Evolutionary conservation across 2,113 vertebrate genomes (phyloP).

Genomic region (Upupa epops): DNA sequence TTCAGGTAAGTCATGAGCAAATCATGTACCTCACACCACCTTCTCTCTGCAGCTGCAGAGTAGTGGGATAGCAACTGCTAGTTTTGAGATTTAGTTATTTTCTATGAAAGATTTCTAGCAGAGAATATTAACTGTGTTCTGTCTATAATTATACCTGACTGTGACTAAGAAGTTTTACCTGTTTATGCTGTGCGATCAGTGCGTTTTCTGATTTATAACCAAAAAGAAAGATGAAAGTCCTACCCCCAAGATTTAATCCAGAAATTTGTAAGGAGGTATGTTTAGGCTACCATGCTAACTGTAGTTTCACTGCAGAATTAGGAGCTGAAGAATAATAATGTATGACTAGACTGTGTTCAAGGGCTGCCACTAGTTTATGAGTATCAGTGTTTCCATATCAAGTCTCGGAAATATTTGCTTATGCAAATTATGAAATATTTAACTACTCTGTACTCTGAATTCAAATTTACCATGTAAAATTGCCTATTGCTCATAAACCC

Average conservation of each 20-base stretch:
- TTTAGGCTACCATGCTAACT: neutral
- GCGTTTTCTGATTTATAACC: neutral
- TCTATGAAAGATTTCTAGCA: neutral
- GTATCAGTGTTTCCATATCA: neutral
- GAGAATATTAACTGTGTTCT: neutral
- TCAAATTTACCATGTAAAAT: neutral
- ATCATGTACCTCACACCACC: neutral
- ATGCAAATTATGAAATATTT: neutral
- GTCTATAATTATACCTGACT: neutral
- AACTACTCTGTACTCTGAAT: neutral
- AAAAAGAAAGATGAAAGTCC: neutral
- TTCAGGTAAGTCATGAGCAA: slow-evolving; percentile 39
- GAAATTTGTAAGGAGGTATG: neutral
- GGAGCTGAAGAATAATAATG: neutral
- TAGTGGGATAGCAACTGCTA: neutral
- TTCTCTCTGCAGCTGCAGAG: neutral
- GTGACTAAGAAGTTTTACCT: neutral
- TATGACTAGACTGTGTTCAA: neutral
- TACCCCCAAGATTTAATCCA: neutral
- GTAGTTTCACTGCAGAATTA: neutral
- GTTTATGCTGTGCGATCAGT: neutral
- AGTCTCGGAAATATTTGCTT: slow-evolving; percentile 20
- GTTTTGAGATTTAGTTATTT: neutral
- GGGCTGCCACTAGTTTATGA: neutral
- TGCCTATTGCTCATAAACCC: neutral